phyloP scores from a whole-genome alignment of 2,797 vertebrate genomes.

The Crenichthys baileyi region DNA sequence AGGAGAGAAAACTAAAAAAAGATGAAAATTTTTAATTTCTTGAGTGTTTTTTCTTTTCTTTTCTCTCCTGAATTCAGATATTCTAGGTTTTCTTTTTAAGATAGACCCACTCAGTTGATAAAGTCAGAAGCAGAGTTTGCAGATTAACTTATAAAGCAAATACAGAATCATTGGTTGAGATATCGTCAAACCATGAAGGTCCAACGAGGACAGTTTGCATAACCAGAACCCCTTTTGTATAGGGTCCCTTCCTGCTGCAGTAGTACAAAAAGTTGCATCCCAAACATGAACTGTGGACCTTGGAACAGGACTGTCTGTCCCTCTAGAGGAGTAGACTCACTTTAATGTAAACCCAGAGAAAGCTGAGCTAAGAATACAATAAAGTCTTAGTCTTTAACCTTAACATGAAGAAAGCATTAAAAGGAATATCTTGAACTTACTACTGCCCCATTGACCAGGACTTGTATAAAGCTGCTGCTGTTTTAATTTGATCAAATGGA shows the following conservation, averaged over 20 bases:
- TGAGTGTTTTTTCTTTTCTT: not conserved
- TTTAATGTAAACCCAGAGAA: too few relatives aligned
- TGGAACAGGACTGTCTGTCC: too few relatives aligned
- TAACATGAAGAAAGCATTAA: not conserved
- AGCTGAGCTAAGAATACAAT: too few relatives aligned
- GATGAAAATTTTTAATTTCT: not conserved
- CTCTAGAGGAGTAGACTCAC: too few relatives aligned
- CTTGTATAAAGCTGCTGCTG: not conserved
- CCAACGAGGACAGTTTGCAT: not conserved
- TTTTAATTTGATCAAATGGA: slow-evolving; percentile 2
- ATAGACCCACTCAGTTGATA: not conserved
- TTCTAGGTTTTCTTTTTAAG: not conserved
- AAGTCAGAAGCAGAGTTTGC: not conserved
- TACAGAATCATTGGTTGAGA: not conserved
- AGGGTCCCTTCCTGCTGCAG: not conserved
- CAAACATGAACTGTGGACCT: not conserved
- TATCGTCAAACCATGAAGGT: not conserved
- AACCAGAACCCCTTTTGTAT: not conserved
- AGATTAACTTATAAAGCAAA: not conserved
- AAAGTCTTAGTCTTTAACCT: not conserved
- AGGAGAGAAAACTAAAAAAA: not conserved
- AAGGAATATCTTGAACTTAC: not conserved
- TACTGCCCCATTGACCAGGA: not conserved
- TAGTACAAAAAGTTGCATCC: not conserved
- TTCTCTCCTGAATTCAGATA: not conserved